These are phyloP conservation scores for Muscicapa comitata DNA, from an alignment of 2,797 vertebrate genomes.

Conservation along the genomic window DNA sequence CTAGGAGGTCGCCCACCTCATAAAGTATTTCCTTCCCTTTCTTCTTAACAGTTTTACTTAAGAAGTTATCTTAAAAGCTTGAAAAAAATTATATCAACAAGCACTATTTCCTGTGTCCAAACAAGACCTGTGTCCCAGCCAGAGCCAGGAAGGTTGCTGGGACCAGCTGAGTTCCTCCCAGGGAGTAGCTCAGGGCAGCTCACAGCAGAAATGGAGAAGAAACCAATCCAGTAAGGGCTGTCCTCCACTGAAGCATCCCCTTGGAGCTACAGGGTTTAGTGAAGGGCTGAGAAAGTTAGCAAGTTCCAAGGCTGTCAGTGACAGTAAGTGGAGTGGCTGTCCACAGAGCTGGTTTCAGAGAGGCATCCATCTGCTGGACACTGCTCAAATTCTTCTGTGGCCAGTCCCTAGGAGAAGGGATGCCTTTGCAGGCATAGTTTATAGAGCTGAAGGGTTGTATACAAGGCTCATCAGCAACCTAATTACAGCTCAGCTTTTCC, in stretches of 20 bases:
- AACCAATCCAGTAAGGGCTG: neutral
- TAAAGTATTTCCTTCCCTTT: neutral
- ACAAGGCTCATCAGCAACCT: neutral
- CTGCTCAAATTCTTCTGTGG: neutral
- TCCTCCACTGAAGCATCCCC: neutral
- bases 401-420: neutral
- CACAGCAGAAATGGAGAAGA: neutral
- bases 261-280: neutral
- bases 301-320: neutral
- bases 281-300: neutral
- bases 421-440: neutral
- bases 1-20: fast-evolving
- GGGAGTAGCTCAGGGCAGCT: neutral
- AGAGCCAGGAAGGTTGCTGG: neutral
- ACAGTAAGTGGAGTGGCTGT: neutral
- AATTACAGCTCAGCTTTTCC: slow-evolving; percentile 49
- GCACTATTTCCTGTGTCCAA: neutral
- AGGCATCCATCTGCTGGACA: neutral
- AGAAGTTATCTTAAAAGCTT: neutral
- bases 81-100: neutral
- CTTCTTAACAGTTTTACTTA: neutral
- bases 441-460: neutral
- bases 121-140: neutral
- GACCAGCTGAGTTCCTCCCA: neutral
- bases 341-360: neutral